phyloP scores from a whole-genome alignment of 2,797 vertebrate genomes.

The Mus spretus region DNA sequence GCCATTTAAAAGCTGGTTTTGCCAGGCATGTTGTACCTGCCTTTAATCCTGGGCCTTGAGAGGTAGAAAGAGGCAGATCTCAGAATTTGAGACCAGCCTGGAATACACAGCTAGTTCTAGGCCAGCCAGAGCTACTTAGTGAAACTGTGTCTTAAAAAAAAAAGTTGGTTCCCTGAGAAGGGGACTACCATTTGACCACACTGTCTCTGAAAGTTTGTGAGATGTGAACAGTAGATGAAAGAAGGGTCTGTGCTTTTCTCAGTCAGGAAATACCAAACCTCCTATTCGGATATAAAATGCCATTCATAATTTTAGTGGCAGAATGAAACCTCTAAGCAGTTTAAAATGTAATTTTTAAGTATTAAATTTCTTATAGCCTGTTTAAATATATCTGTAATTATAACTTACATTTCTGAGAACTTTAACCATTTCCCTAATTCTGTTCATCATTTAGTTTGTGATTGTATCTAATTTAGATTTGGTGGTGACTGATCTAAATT shows the following conservation, averaged over 20 bases:
- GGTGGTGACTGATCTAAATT: slow-evolving; percentile 61
- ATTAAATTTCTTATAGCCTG: slow-evolving; percentile 66
- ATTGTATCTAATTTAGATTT: slow-evolving; percentile 63
- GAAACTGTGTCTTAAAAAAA: neutral
- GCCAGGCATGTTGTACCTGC: neutral
- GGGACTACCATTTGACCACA: neutral
- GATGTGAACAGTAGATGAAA: neutral
- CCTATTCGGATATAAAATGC: slow-evolving; percentile 16
- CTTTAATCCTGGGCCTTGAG: neutral
- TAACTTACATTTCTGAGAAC: slow-evolving; percentile 75
- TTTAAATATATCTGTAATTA: slow-evolving; percentile 73
- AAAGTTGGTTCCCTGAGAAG: neutral
- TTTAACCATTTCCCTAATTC: slow-evolving; percentile 69
- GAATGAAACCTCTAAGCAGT: slow-evolving; percentile 62
- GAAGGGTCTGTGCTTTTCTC: neutral
- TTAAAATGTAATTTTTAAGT: slow-evolving; percentile 70
- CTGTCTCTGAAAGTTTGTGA: neutral
- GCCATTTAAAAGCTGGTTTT: slow-evolving; percentile 3
- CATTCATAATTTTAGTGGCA: slow-evolving; percentile 45
- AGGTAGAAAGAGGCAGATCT: neutral
- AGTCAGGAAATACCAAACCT: slow-evolving; percentile 10
- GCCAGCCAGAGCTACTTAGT: neutral
- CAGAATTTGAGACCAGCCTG: neutral
- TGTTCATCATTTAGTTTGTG: slow-evolving; percentile 73
- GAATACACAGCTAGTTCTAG: neutral